Conservation (phyloP, 2,113 vertebrate species). For the Rhinoderma darwinii region DNA sequence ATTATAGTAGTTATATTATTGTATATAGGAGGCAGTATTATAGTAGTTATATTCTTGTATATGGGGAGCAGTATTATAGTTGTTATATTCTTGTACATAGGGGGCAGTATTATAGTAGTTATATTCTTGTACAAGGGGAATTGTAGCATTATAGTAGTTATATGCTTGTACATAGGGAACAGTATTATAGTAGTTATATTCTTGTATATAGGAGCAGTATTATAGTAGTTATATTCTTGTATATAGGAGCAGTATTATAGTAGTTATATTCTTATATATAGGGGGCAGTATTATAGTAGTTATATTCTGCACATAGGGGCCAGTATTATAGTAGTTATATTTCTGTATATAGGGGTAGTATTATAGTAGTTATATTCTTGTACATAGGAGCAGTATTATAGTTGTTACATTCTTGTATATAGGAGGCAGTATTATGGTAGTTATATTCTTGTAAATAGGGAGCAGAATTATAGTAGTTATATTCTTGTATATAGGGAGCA, state of each 20-base stretch:
- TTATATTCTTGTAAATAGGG: background rate
- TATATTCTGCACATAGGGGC: background rate
- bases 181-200: slow-evolving; percentile 20
- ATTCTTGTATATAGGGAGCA: background rate
- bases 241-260: background rate
- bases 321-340: slow-evolving; percentile 15
- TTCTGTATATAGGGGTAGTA: background rate
- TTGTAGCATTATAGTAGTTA: no score
- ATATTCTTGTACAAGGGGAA: no score
- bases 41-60: no score
- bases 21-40: no score
- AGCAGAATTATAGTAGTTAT: background rate
- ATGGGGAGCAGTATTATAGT: no score
- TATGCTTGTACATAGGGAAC: background rate
- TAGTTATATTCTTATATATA: background rate
- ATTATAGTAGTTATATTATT: no score
- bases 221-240: background rate
- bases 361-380: background rate
- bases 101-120: no score
- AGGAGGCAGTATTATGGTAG: slow-evolving; percentile 5
- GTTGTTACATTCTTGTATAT: background rate
- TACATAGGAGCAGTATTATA: no score
- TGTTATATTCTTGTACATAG: no score
- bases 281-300: background rate
- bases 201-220: slow-evolving; percentile 6